Percentiles rank a stretch among this genome's conserved stretches.
Conservation (phyloP, 1,140 invertebrate genomes). For the Leptopilina clavipes region DNA sequence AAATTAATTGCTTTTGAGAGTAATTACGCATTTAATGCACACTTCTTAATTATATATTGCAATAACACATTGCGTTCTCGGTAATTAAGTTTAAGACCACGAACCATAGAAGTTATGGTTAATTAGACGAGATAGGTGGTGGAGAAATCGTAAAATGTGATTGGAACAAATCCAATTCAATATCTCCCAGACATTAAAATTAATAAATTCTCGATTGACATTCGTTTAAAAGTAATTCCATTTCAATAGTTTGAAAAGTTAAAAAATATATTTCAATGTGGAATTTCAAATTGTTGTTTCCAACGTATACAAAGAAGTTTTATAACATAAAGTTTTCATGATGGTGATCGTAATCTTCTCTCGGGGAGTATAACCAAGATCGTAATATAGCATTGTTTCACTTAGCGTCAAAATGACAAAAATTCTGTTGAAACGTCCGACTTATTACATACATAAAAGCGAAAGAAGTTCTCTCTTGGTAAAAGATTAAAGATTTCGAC, state of each 20-base stretch:
- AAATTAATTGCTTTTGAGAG: constrained; percentile 29
- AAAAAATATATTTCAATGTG: too few relatives aligned
- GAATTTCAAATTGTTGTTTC: too few relatives aligned
- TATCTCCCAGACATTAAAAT: background rate
- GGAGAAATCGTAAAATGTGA: background rate
- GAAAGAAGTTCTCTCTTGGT: background rate
- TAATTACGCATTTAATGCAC: constrained; percentile 33
- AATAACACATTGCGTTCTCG: constrained; percentile 20
- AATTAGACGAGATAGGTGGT: constrained; percentile 30
- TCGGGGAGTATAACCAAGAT: background rate
- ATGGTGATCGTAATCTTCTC: constrained; percentile 3
- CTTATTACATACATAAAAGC: background rate
- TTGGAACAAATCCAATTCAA: constrained; percentile 13
- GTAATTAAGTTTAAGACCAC: constrained; percentile 30
- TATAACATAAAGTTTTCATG: constrained; percentile 12
- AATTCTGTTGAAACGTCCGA: background rate
- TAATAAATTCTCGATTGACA: background rate
- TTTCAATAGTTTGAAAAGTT: background rate
- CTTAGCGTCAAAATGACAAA: background rate
- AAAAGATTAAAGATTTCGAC: constrained; percentile 8
- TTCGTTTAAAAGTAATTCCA: background rate
- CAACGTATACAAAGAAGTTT: too few relatives aligned
- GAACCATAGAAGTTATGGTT: constrained; percentile 21
- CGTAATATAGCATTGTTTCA: background rate
- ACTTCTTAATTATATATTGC: constrained; percentile 25